Evolutionary conservation across 2,888 invertebrate species (phyloP), one percentile per base, ranked within the genome.

Genomic region (Anthrax anthrax): DNA sequence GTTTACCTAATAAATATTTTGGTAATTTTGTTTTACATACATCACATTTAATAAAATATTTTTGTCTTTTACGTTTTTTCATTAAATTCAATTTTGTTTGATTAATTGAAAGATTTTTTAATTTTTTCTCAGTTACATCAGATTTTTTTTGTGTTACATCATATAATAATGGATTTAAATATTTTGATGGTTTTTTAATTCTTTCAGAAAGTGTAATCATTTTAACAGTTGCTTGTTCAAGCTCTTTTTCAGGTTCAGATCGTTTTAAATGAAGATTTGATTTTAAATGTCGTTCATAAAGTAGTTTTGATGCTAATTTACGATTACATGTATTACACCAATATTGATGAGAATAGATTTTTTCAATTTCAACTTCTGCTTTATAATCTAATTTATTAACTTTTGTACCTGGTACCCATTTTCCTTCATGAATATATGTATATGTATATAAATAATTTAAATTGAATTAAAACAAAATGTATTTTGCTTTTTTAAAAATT

Each of bases 321-420:
- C 87, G 72, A 55, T 85, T 84, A 60, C 88, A 88, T 19, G 84
- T 81, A 47, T 80, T 80, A 59, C 87, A 87, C 84, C 84, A 85
- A 61, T 80, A 85, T 55, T 80, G 78, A 4, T 78, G 72, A 1
- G 73, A 63, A 47, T 65, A 43, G 12, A 51, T 49, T 46, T 53
- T 52, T 18, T 49, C 50, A 46, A 65, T 12, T 71, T 72, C 59
- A 70, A 72, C 38, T 58, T 72, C 60, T 65, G 75, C 59, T 62
- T 70, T 50, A 65, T 62, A 64, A 39, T 76, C 45, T 63, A 73
- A 58, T 68, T 72, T 72, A 67, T 74, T 47, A 66, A 76, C 61
- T 70, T 76, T 53, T 62, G 72, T 64, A 23, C 82, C 82, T 1
- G 85, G 86, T 43, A 84, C 75, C 87, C 87, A 88, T 70, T 89